These are phyloP conservation scores for Paratrypauchen microcephalus DNA, from an alignment of 2,797 vertebrate genomes.

Conservation along the genomic window DNA sequence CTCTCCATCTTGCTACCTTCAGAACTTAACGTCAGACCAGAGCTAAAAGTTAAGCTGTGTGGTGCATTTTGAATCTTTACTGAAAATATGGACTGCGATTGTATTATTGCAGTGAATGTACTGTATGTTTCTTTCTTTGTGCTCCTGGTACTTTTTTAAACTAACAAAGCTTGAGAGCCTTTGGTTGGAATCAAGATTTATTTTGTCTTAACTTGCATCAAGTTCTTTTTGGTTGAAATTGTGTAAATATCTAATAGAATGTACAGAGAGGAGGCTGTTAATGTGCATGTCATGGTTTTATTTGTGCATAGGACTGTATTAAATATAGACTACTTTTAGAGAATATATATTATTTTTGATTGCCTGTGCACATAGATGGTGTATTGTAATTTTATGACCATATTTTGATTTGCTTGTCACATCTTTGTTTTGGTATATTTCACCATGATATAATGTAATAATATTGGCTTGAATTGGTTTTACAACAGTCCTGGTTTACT, in stretches of 20 bases:
- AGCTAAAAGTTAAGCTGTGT: conserved; percentile 27
- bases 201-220: conserved; percentile 99
- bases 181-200: conserved; percentile 79
- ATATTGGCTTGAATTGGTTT: conserved; percentile 69
- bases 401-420: conserved; percentile 49
- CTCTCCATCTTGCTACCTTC: conserved; percentile 31
- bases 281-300: conserved; percentile 82
- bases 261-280: conserved; percentile 81
- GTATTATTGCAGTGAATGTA: conserved; percentile 57
- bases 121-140: conserved; percentile 40
- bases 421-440: conserved; percentile 38
- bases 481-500: conserved; percentile 70
- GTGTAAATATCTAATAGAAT: conserved; percentile 86
- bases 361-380: conserved; percentile 82
- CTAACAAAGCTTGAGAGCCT: conserved; percentile 71
- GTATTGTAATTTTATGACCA: conserved; percentile 58
- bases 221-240: conserved; percentile 97
- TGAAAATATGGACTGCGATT: conserved; percentile 36
- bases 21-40: conserved; percentile 31
- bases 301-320: conserved; percentile 79
- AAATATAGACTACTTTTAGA: conserved; percentile 73
- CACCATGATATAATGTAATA: conserved; percentile 24
- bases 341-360: conserved; percentile 55
- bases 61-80: conserved; percentile 35
- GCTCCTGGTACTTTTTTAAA: conserved; percentile 33